Base-by-base conservation (phyloP, 2,888 invertebrate genomes). In the Hemithea aestivaria region DNA sequence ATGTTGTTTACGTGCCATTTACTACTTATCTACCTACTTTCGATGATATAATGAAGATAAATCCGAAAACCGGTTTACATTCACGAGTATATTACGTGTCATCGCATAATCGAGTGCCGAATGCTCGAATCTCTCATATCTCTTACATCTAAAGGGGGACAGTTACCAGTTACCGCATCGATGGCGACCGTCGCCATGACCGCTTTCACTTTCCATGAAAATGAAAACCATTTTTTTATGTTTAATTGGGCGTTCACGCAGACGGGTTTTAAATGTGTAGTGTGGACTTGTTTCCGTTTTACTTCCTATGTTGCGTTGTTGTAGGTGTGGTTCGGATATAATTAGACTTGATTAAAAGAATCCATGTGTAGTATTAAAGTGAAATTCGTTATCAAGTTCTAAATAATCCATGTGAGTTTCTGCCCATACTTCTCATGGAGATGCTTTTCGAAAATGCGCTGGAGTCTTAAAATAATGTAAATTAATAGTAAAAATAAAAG, bases 31-130 rank as follows among this genome's bases (percentile, higher is more conserved):
- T 38, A 36, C 31, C 34, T 31, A 46, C 42, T 37, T 43, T 44
- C 45, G 45, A 36, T 48, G 48, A 44, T 37, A 50, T 53, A 48
- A 53, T 40, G 40, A 41, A 38, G 25, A 34, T 38, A 42, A 40
- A 36, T 38, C 5, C 35, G 21, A 28, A 30, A 21, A 44, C 51
- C 48, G 48, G 51, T 51, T 48, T 27, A 35, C 39, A 27, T 27
- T 45, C 35, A 32, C 39, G 75, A 74, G 71, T n/a, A 49, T 52
- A 40, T 45, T 63, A 73, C 75, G 79, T 71, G 58, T 67, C 68
- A 71, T 71, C 75, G 58, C 59, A 34, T 36, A 42, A 46, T 50
- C 40, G 35, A 25, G 39, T 37, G 38, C 35, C 25, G 41, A 31
- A 45, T 37, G n/a, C n/a, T n/a, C n/a, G n/a, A 39, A 51, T 51